A percentile compares a stretch with the other conserved stretches of the same genome.
These are phyloP conservation scores for Sceloporus undulatus DNA, from an alignment of 2,113 vertebrate genomes.

Conservation along the genomic window DNA sequence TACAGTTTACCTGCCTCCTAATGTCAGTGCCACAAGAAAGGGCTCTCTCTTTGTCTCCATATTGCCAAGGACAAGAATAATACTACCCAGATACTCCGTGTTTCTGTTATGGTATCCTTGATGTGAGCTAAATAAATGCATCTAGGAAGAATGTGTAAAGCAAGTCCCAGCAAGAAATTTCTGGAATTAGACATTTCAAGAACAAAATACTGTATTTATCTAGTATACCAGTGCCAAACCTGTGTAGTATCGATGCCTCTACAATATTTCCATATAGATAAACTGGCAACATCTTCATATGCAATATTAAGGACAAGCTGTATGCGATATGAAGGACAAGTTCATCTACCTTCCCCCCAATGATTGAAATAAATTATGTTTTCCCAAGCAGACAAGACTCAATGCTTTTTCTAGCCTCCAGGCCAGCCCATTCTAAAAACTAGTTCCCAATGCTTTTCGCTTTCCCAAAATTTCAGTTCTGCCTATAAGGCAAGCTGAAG, in stretches of 20 bases:
- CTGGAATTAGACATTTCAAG: background rate
- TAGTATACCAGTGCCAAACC: background rate
- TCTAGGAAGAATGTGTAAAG: background rate
- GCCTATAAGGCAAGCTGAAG: too few species aligned
- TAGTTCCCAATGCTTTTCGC: background rate
- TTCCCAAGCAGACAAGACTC: background rate
- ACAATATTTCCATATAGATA: background rate
- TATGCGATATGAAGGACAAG: background rate
- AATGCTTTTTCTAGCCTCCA: background rate
- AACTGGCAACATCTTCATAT: background rate
- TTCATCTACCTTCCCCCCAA: background rate
- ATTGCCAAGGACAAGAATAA: slow-evolving; percentile 10
- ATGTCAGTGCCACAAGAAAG: slow-evolving; percentile 11
- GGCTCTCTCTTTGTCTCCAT: slow-evolving; percentile 18
- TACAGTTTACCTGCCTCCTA: background rate
- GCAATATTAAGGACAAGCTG: background rate
- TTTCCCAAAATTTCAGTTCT: background rate
- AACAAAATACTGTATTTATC: background rate
- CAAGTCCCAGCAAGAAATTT: slow-evolving; percentile 15
- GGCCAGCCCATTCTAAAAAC: background rate
- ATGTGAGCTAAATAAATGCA: background rate
- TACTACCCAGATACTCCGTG: background rate
- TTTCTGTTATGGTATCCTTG: slow-evolving; percentile 14
- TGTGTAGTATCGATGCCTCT: background rate
- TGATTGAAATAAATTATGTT: background rate